Percentiles rank a stretch among this genome's conserved stretches.
phyloP scores from a whole-genome alignment of 2,113 vertebrate species.

The Actenoides hombroni region DNA sequence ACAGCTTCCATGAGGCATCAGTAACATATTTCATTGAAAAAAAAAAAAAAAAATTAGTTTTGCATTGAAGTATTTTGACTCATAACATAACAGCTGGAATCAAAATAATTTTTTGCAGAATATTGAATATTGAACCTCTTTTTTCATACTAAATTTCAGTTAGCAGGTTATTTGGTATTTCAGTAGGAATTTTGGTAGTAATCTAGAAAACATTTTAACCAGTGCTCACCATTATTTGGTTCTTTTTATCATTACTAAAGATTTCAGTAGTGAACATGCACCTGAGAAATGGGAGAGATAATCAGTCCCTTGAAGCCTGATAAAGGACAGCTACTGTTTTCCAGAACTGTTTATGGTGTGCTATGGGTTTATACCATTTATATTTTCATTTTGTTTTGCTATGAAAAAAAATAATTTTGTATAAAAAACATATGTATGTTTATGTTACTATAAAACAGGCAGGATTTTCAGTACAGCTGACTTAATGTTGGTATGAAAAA shows the following conservation, averaged over 20 bases:
- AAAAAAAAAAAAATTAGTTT: not conserved
- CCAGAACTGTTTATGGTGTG: not conserved
- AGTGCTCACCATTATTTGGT: not conserved
- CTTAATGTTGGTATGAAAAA: constrained; percentile 22
- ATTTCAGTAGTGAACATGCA: not conserved
- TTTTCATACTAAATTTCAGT: not conserved
- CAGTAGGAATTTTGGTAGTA: not conserved
- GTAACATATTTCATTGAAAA: not conserved
- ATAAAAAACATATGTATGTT: not conserved
- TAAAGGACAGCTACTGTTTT: not conserved
- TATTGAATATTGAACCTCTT: not conserved
- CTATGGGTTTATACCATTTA: not conserved
- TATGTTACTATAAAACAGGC: constrained; percentile 1
- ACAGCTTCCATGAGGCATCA: not conserved
- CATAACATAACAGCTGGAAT: not conserved
- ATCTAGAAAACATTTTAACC: not conserved
- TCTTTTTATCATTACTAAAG: not conserved
- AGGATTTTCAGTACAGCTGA: not conserved
- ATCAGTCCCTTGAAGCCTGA: not conserved
- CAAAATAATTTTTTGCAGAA: not conserved
- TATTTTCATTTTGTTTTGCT: not conserved
- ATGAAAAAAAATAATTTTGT: not conserved
- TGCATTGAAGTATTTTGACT: not conserved
- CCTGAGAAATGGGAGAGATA: not conserved
- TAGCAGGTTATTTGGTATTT: not conserved